Conservation (phyloP, 1,140 invertebrate species). For the Aphaenogaster rudis region DNA sequence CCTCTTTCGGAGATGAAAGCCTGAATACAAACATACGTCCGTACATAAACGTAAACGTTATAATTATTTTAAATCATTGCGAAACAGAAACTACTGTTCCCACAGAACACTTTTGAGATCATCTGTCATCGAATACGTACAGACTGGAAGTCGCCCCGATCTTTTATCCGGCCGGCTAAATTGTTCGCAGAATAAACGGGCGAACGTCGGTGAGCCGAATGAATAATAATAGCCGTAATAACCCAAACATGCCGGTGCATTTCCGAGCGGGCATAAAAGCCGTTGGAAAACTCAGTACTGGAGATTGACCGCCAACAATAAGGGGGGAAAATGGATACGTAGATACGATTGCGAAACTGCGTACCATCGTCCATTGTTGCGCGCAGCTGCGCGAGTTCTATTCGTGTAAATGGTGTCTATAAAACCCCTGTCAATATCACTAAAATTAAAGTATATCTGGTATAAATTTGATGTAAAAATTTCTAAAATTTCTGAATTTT, state of each 20-base stretch:
- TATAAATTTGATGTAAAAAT: not conserved
- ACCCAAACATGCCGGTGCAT: conserved; percentile 48
- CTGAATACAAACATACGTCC: not conserved
- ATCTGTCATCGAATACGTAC: not conserved
- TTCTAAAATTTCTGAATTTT: not conserved
- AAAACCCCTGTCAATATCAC: conserved; percentile 16
- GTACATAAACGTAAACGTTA: not conserved
- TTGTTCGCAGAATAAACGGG: conserved; percentile 18
- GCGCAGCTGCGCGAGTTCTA: conserved; percentile 62
- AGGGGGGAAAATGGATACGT: conserved; percentile 67
- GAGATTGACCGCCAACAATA: conserved; percentile 71
- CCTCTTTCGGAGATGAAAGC: not conserved
- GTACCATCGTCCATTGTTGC: conserved; percentile 32
- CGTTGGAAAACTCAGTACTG: conserved; percentile 43
- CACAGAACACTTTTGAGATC: not conserved
- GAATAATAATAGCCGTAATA: conserved; percentile 68
- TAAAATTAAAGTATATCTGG: conserved; percentile 1
- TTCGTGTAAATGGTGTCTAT: conserved; percentile 32
- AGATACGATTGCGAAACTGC: conserved; percentile 69
- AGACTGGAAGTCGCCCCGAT: conserved; percentile 18
- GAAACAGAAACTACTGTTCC: not conserved
- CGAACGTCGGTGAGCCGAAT: conserved; percentile 54
- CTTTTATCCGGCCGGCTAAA: conserved; percentile 13
- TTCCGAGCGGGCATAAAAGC: conserved; percentile 42
- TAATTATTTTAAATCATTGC: not conserved